These are phyloP conservation scores for Leptoclinus maculatus DNA, from an alignment of 2,797 vertebrate species.

Conservation along the genomic window DNA sequence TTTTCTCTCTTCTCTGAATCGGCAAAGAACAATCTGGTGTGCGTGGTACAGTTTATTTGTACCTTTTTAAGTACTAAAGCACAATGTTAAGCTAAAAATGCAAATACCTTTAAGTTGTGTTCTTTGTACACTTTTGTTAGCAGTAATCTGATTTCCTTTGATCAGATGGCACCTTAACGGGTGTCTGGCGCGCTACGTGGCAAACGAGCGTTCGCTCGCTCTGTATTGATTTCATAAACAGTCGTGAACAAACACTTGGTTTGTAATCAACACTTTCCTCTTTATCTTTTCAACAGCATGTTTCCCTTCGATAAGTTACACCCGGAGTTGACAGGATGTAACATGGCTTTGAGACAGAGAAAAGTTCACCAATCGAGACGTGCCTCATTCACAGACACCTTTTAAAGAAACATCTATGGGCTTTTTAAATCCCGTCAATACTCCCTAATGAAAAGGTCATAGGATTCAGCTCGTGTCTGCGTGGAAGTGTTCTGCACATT, in stretches of 20 bases:
- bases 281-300: constrained; percentile 53
- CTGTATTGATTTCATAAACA: constrained; percentile 69
- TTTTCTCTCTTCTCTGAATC: background rate
- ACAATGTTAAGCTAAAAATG: background rate
- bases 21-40: background rate
- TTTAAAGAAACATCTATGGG: constrained; percentile 41
- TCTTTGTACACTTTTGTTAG: constrained; percentile 5
- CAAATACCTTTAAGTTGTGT: background rate
- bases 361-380: constrained; percentile 36
- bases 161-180: constrained; percentile 59
- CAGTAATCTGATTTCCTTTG: constrained; percentile 45
- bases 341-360: constrained; percentile 52
- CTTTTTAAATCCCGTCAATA: constrained; percentile 49
- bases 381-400: constrained; percentile 51
- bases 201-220: constrained; percentile 53
- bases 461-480: constrained; percentile 73
- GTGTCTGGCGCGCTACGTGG: constrained; percentile 46
- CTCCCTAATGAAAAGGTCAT: constrained; percentile 72
- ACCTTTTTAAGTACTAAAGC: constrained; percentile 10
- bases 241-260: constrained; percentile 65
- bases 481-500: constrained; percentile 84
- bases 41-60: background rate
- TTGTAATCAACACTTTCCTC: constrained; percentile 67
- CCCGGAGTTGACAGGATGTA: constrained; percentile 43
- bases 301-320: constrained; percentile 58